phyloP scores from a whole-genome alignment of 2,797 vertebrate genomes.

The Peromyscus attwateri region DNA sequence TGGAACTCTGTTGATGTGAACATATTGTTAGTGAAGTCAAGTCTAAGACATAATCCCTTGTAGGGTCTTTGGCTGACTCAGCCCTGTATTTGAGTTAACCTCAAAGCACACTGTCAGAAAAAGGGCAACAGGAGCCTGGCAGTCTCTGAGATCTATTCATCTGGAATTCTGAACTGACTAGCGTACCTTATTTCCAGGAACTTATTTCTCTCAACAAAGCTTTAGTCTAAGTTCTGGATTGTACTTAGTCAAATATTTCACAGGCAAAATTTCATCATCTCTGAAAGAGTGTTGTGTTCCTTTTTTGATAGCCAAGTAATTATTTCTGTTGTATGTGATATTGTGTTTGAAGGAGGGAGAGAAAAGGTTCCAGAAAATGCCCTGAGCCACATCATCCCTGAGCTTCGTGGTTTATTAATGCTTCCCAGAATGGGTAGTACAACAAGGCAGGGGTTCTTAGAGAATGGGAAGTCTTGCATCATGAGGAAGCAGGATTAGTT shows the following conservation, averaged over 20 bases:
- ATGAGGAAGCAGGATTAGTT: not conserved
- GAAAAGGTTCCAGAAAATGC: not conserved
- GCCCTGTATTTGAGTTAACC: accelerated
- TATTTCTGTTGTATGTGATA: not conserved
- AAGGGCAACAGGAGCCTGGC: not conserved
- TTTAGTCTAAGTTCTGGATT: not conserved
- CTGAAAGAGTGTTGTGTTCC: not conserved
- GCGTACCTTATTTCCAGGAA: not conserved
- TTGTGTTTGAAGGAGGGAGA: not conserved
- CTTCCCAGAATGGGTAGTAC: not conserved
- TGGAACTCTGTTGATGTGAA: not conserved
- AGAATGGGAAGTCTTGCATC: not conserved
- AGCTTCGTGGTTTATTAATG: not conserved
- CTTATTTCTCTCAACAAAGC: not conserved
- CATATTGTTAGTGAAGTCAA: not conserved
- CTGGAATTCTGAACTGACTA: not conserved
- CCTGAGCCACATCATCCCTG: not conserved
- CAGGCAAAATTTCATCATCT: not conserved
- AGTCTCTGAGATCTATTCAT: not conserved
- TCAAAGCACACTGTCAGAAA: not conserved
- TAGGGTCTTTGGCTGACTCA: accelerated
- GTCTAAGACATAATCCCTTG: not conserved
- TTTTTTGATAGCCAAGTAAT: not conserved
- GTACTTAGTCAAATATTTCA: not conserved
- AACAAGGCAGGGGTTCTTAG: too few relatives aligned